Evolutionary conservation across 2,113 vertebrate species (phyloP).

Genomic region (Seriola rivoliana): DNA sequence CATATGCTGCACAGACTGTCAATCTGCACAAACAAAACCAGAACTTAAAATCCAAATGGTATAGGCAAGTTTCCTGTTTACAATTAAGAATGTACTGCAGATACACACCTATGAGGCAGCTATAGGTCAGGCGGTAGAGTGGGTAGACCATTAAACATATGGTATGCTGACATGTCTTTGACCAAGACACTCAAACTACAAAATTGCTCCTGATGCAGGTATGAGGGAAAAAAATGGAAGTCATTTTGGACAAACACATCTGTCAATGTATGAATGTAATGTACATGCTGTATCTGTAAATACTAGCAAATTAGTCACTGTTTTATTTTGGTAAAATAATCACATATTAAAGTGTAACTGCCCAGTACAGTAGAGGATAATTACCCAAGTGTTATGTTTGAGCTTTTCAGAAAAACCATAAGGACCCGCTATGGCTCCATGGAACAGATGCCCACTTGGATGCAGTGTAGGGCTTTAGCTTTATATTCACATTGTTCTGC

Average conservation of each 20-base stretch:
- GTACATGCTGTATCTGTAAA: background rate
- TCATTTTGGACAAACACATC: background rate
- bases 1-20: too few relatives aligned
- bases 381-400: too few relatives aligned
- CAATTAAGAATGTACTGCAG: background rate
- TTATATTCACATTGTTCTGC: background rate
- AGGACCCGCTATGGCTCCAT: too few relatives aligned
- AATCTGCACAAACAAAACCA: background rate
- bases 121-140: background rate
- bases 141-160: background rate
- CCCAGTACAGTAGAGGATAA: too few relatives aligned
- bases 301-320: background rate
- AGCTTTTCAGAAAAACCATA: too few relatives aligned
- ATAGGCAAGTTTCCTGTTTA: background rate
- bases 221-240: background rate
- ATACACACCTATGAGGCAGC: background rate
- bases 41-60: background rate
- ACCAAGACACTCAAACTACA: background rate
- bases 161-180: background rate
- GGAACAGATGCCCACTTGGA: background rate
- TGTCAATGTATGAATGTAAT: background rate
- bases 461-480: background rate
- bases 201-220: background rate
- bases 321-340: background rate
- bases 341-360: background rate